phyloP scores from a whole-genome alignment of 2,113 vertebrate species.

The Melanotaenia duboulayi region DNA sequence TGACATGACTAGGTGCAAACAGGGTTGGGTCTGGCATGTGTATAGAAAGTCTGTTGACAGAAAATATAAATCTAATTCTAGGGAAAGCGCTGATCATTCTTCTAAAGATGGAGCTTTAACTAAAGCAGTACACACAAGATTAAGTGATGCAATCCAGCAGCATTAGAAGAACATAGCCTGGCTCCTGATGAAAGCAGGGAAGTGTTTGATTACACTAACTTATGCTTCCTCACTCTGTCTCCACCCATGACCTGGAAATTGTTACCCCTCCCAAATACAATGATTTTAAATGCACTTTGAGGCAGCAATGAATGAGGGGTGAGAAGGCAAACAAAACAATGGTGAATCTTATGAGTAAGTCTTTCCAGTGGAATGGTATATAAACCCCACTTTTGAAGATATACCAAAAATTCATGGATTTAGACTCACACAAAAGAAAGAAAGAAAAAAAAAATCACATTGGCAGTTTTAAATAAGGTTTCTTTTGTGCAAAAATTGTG shows the following conservation, averaged over 20 bases:
- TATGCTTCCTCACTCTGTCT: background rate
- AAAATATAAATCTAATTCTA: constrained; percentile 7
- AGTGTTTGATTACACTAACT: background rate
- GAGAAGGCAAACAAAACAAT: no score
- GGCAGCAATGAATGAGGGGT: no score
- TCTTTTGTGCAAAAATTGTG: no score
- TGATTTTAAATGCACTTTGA: no score
- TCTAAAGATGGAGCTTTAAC: constrained; percentile 89
- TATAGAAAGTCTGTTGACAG: constrained; percentile 24
- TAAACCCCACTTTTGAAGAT: no score
- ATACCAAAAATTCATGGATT: no score
- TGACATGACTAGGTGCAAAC: constrained; percentile 93
- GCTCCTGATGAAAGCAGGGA: constrained; percentile 59
- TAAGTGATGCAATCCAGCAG: constrained; percentile 85
- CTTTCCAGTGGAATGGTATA: no score
- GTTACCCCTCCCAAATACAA: background rate
- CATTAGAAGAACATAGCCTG: constrained; percentile 88
- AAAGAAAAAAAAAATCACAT: no score
- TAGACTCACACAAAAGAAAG: no score
- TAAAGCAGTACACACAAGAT: constrained; percentile 83
- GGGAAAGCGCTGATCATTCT: constrained; percentile 81
- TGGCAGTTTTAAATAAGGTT: no score
- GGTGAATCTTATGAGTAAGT: no score
- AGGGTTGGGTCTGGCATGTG: constrained; percentile 91
- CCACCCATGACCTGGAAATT: background rate